Conservation (phyloP, 2,888 invertebrate genomes). For the Drosophila tanythrix region DNA sequence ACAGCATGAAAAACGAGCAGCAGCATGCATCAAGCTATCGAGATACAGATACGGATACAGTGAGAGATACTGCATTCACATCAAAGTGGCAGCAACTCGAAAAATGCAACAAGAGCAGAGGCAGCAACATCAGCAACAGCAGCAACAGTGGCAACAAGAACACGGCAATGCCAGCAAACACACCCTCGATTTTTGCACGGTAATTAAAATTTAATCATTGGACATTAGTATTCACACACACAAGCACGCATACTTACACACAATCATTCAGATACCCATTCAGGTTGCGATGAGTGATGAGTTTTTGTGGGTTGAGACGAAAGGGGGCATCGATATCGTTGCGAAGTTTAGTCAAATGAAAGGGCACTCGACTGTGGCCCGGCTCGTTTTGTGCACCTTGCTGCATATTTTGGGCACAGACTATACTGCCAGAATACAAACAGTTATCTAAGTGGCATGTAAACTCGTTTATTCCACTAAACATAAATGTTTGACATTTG, state of each 20-base stretch:
- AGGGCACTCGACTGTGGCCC: constrained; percentile 1
- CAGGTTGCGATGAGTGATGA: constrained; percentile 47
- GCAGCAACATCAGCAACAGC: constrained; percentile 17
- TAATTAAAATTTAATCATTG: constrained; percentile 81
- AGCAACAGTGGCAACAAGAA: constrained; percentile 10
- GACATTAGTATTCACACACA: constrained; percentile 71
- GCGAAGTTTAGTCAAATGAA: constrained; percentile 46
- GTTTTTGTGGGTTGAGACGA: constrained; percentile 11
- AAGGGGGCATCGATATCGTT: constrained; percentile 34
- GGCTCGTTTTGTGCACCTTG: constrained; percentile 32
- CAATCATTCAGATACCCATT: constrained; percentile 23
- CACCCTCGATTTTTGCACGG: constrained; percentile 75
- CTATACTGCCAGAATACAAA: constrained; percentile 14
- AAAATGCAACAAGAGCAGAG: constrained; percentile 55
- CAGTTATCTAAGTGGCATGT: constrained; percentile 40
- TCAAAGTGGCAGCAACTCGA: constrained; percentile 54
- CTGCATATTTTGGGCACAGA: constrained; percentile 22
- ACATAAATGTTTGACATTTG: constrained; percentile 48
- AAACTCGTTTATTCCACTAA: constrained; percentile 24
- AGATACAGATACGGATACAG: constrained; percentile 7
- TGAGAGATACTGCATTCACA: constrained; percentile 35
- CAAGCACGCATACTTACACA: constrained; percentile 14
- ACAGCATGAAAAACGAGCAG: constrained; percentile 31
- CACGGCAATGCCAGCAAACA: constrained; percentile 27
- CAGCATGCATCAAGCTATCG: not conserved